Evolutionary conservation across 2,797 vertebrate species (phyloP), one percentile per base, ranked within the genome.

Genomic region (Taenioides sp.): DNA sequence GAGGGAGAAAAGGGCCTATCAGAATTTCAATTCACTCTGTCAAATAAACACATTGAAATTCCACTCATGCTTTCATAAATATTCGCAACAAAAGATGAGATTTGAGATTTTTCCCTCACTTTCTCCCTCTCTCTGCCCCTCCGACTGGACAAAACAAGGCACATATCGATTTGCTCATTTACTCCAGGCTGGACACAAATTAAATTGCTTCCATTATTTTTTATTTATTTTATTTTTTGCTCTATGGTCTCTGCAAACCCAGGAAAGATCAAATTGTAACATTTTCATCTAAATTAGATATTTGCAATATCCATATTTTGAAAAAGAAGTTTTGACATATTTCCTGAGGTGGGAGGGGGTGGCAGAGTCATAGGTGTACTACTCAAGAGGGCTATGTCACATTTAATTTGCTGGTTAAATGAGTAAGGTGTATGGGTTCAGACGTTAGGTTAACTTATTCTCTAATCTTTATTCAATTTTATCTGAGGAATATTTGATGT

Each of bases 31-130:
- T 84, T 80, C 37, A 18, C 68, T 25, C 16, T 27, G 31, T 28
- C 68, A 76, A 84, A 83, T 80, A 79, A 78, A 78, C 4, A 27
- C 78, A 79, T 74, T 84, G 76, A 84, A 60, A 87, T 88, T 88
- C 85, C 71, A 28, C 75, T 81, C 78, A 63, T 82, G 80, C 67
- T 75, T 80, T 85, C 57, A 75, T 71, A 84, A 85, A 87, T 83
- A 81, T 78, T 79, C 79, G 77, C 62, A 47, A 74, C 2, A 64
- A 67, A 71, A 73, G 61, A 75, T 68, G 37, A 37, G 11, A 69
- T 76, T 74, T 59, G 55, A 58, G 66, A 78, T 67, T 79, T 70
- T 63, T 43, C 34, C 71, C 71, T 58, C 23, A 58, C 12, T 20
- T n/a, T 31, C 11, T 20, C 17, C 11, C 1, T 27, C 12, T 73